Percentiles rank a stretch among this genome's conserved stretches.
Conservation (phyloP, 2,113 vertebrate genomes). For the Cinclus cinclus region DNA sequence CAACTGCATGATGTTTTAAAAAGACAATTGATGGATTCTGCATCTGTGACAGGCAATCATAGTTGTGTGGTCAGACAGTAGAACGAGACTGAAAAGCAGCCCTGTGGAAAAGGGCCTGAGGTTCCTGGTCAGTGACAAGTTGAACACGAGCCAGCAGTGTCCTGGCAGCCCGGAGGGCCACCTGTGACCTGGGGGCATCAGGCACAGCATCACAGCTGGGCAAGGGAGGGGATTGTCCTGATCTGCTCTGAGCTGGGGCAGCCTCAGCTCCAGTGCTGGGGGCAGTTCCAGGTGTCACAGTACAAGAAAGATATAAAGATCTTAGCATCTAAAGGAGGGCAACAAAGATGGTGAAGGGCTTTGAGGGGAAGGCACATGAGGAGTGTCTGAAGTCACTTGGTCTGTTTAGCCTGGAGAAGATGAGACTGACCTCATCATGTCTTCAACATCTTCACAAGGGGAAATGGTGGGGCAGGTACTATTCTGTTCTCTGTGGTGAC, state of each 20-base stretch:
- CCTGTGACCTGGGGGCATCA: fast-evolving
- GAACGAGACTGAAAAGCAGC: neutral
- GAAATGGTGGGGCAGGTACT: fast-evolving
- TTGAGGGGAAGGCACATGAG: fast-evolving
- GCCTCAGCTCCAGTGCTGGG: neutral
- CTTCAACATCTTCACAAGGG: neutral
- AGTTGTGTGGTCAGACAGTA: no score
- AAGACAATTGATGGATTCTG: neutral
- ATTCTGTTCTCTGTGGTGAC: neutral
- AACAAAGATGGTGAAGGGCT: neutral
- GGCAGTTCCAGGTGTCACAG: fast-evolving
- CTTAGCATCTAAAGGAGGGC: fast-evolving
- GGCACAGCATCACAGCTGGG: fast-evolving
- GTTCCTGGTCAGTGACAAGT: fast-evolving
- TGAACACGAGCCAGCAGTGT: neutral
- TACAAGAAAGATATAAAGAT: neutral
- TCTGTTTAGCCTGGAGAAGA: neutral
- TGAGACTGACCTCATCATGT: neutral
- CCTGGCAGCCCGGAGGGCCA: neutral
- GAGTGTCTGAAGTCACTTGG: neutral
- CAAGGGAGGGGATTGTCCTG: neutral
- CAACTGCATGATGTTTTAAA: neutral
- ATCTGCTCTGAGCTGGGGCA: fast-evolving
- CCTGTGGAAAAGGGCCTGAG: neutral
- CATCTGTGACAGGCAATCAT: neutral